phyloP scores from a whole-genome alignment of 2,888 invertebrate genomes.

The Exocentrus adspersus region DNA sequence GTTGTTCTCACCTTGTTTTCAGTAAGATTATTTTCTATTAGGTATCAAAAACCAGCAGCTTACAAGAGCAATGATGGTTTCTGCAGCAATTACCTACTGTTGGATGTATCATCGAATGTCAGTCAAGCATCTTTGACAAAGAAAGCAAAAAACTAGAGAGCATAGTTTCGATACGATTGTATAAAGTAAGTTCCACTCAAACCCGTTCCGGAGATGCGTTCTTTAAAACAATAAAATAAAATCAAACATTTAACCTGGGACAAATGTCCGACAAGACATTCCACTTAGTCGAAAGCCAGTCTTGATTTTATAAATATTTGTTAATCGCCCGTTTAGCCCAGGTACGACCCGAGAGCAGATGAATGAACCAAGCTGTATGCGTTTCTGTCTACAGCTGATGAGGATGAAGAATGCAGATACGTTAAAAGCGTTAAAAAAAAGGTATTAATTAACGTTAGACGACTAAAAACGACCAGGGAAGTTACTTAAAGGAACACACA shows the following conservation, averaged over 20 bases:
- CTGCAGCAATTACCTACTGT: background rate
- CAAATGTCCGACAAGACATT: conserved; percentile 62
- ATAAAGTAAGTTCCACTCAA: conserved; percentile 5
- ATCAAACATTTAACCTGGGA: conserved; percentile 58
- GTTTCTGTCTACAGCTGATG: conserved; percentile 23
- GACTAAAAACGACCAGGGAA: conserved; percentile 35
- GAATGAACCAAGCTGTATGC: conserved; percentile 21
- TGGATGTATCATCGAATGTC: background rate
- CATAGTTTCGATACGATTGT: background rate
- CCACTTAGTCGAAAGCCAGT: conserved; percentile 57
- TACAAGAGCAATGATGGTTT: too few species aligned
- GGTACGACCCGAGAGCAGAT: conserved; percentile 39
- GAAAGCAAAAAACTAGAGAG: background rate
- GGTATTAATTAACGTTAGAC: conserved; percentile 48
- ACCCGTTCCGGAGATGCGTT: conserved; percentile 33
- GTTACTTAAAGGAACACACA: conserved; percentile 5
- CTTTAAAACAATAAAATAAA: conserved; percentile 59
- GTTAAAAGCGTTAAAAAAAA: conserved; percentile 46
- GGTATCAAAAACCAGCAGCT: too few species aligned
- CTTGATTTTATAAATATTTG: conserved; percentile 61
- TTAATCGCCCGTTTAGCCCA: conserved; percentile 54
- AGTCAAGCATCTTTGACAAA: background rate
- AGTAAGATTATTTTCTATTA: too few species aligned
- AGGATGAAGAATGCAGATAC: conserved; percentile 38
- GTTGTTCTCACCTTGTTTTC: too few species aligned